phyloP scores from a whole-genome alignment of 2,113 vertebrate species.

The Stigmatopora argus region DNA sequence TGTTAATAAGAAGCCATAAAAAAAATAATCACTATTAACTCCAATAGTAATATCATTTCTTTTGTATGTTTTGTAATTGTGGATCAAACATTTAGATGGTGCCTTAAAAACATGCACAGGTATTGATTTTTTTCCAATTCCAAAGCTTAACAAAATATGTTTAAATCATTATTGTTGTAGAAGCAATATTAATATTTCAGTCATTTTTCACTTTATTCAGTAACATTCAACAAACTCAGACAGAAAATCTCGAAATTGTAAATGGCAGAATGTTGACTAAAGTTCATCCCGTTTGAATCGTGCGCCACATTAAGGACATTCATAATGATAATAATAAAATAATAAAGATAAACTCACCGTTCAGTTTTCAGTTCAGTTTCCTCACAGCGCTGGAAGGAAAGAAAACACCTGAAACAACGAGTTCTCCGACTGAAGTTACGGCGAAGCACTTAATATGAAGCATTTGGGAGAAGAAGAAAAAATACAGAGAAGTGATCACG shows the following conservation, averaged over 20 bases:
- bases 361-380: background rate
- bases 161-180: background rate
- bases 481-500: background rate
- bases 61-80: background rate
- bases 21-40: background rate
- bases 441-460: background rate
- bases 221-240: background rate
- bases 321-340: background rate
- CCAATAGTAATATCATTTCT: background rate
- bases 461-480: background rate
- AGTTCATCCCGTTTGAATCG: background rate
- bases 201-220: background rate
- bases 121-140: background rate
- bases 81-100: background rate
- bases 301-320: background rate
- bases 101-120: background rate
- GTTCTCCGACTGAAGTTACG: conserved; percentile 2
- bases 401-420: conserved; percentile 10
- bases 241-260: background rate
- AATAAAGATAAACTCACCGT: conserved; percentile 25
- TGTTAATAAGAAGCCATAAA: conserved; percentile 9
- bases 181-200: background rate
- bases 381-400: conserved; percentile 22
- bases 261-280: background rate
- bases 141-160: background rate